A percentile compares a stretch with the other conserved stretches of the same genome.
Evolutionary conservation across 2,113 vertebrate species (phyloP).

Genomic region (Reinhardtius hippoglossoides): DNA sequence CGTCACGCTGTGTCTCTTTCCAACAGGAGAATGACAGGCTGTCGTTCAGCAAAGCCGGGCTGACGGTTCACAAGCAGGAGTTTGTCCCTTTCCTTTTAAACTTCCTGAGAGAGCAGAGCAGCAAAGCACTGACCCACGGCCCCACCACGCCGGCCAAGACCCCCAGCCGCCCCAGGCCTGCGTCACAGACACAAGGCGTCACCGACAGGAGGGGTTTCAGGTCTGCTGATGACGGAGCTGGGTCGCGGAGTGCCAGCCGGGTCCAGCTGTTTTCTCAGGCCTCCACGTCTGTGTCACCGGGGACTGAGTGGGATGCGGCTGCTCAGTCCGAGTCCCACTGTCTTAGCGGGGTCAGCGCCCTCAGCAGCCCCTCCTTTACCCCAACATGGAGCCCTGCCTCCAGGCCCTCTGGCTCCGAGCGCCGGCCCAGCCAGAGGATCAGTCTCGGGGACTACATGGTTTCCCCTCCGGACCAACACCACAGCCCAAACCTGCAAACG

Average conservation of each 20-base stretch:
- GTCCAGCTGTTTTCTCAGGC: slow-evolving; percentile 90
- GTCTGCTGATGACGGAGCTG: slow-evolving; percentile 57
- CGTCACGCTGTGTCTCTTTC: not conserved
- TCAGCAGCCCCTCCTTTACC: slow-evolving; percentile 84
- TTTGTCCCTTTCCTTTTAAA: slow-evolving; percentile 96
- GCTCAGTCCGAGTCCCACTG: slow-evolving; percentile 44
- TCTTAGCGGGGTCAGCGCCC: slow-evolving; percentile 68
- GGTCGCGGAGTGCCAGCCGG: slow-evolving; percentile 78
- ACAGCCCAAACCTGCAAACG: slow-evolving; percentile 65
- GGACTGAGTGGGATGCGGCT: slow-evolving; percentile 52
- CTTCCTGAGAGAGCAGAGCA: slow-evolving; percentile 95
- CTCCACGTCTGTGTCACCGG: slow-evolving; percentile 65
- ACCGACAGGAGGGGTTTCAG: slow-evolving; percentile 69
- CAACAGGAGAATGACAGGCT: slow-evolving; percentile 76
- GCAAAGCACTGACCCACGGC: slow-evolving; percentile 90
- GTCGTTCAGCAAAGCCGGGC: slow-evolving; percentile 62
- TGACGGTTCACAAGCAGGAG: slow-evolving; percentile 87
- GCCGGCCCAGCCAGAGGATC: slow-evolving; percentile 80
- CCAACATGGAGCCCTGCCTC: slow-evolving; percentile 75
- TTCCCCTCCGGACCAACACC: slow-evolving; percentile 76
- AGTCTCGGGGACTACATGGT: slow-evolving; percentile 87
- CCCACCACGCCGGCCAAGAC: slow-evolving; percentile 94
- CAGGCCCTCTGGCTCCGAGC: slow-evolving; percentile 79
- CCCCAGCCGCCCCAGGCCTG: slow-evolving; percentile 82
- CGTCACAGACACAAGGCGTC: slow-evolving; percentile 65